Evolutionary conservation across 2,888 invertebrate species (phyloP).

Genomic region (Gryllus longicercus): DNA sequence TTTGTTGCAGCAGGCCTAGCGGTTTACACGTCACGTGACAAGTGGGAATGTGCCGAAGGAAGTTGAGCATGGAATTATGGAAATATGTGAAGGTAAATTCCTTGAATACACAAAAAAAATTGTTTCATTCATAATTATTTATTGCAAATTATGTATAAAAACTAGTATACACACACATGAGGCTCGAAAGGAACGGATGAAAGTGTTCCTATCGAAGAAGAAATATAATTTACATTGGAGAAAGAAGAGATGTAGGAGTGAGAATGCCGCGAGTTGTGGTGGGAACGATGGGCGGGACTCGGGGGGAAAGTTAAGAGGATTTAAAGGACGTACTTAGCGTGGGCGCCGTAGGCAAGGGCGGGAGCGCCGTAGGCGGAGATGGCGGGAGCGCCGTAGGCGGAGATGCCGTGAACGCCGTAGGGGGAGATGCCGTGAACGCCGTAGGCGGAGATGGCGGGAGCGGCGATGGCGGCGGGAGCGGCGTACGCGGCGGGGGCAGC

Average conservation of each 20-base stretch:
- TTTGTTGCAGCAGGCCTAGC: too few relatives aligned
- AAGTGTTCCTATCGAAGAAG: neutral
- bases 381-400: conserved; percentile 12
- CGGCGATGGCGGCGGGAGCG: conserved; percentile 18
- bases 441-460: conserved; percentile 25
- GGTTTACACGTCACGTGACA: too few relatives aligned
- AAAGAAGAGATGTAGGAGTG: neutral
- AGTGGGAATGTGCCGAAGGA: too few relatives aligned
- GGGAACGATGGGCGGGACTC: neutral
- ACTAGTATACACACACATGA: conserved; percentile 10
- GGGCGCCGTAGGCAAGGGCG: conserved; percentile 12
- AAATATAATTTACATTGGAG: conserved; percentile 11
- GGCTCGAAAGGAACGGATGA: neutral
- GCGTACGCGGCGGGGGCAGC: conserved; percentile 20
- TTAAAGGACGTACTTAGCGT: neutral
- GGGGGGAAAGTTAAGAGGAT: neutral
- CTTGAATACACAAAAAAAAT: too few relatives aligned
- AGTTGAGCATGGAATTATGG: too few relatives aligned
- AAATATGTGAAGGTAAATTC: too few relatives aligned
- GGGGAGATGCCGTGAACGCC: conserved; percentile 33
- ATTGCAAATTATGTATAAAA: neutral
- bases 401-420: conserved; percentile 5
- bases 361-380: conserved; percentile 21
- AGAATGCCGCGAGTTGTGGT: neutral
- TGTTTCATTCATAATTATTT: neutral